Percentiles rank a stretch among this genome's conserved stretches.
phyloP scores from a whole-genome alignment of 1,140 invertebrate genomes.

The Drosophila mojavensis region DNA sequence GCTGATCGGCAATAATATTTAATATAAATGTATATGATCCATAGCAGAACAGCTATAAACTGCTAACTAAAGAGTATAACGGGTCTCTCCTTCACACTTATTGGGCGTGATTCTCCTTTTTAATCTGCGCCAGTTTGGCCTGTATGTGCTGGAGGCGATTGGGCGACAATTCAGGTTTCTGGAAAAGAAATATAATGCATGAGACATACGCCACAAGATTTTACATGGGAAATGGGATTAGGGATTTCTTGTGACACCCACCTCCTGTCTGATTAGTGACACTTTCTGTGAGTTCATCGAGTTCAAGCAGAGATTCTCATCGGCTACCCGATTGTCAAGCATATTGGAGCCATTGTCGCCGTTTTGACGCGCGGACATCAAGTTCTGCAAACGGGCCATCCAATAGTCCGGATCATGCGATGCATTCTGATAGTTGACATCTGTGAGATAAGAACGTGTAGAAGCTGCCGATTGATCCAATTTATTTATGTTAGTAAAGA shows the following conservation, averaged over 20 bases:
- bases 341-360: constrained; percentile 63
- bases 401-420: constrained; percentile 76
- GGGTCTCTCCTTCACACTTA: constrained; percentile 23
- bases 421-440: constrained; percentile 70
- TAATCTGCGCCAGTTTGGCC: constrained; percentile 81
- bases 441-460: constrained; percentile 78
- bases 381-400: constrained; percentile 77
- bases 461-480: constrained; percentile 55
- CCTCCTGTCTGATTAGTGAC: constrained; percentile 74
- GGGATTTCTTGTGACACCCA: constrained; percentile 31
- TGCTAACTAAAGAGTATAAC: constrained; percentile 36
- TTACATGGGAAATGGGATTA: background rate
- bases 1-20: constrained; percentile 24
- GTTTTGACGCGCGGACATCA: constrained; percentile 52
- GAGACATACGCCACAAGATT: background rate
- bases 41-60: constrained; percentile 29
- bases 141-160: constrained; percentile 81
- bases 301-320: constrained; percentile 82
- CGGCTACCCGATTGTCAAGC: constrained; percentile 79
- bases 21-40: constrained; percentile 38
- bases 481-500: constrained; percentile 34
- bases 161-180: constrained; percentile 81
- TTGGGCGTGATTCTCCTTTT: constrained; percentile 78
- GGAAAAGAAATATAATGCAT: constrained; percentile 13
- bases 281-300: constrained; percentile 76